Base-by-base conservation (phyloP, 2,888 invertebrate genomes). In the Acanthosoma haemorrhoidale region DNA sequence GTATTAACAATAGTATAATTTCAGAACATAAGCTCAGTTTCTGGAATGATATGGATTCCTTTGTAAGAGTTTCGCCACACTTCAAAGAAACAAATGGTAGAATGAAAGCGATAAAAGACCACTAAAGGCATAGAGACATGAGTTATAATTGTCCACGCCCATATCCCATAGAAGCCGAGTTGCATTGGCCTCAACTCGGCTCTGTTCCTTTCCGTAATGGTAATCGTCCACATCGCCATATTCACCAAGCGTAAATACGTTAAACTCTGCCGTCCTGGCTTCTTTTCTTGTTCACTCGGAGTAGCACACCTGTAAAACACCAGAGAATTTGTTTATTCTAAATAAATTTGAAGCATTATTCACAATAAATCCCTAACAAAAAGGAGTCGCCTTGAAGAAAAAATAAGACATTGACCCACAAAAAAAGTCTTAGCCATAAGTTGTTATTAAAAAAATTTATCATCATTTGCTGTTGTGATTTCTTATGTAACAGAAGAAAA, bases 11-110 rank as follows among this genome's bases (percentile, higher is more conserved):
- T 9, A 25, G 13, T n/a, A 25, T 51, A 18, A 2, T 25, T 3
- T 57, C 32, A 67, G 51, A 67, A 57, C 31, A 51, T 51, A 15
- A 67, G 15, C 13, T 67, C 51, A n/a, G 32, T 25, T 9, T 67
- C 67, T 2, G 67, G 67, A 6, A 36, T 18, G 0, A 29, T 43
- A 57, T 67, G 67, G 31, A 68, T 51, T 43, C 58, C 60, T 78
- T 94, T 94, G 81, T 92, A 95, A 63, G 92, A 88, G 73, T 89
- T 87, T 79, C 93, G 94, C 95, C 95, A 95, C 69, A 95, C 90
- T 80, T 94, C 94, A 77, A 93, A 94, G 18, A 95, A 84, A 79
- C 94, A 94, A 76, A 94, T 94, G 0, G 94, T 92, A 2, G 93
- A 93, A 80, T 94, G 94, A 78, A 94, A 94, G 51, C 94, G 83